Evolutionary conservation across 2,888 invertebrate species (phyloP).

Genomic region (Cacoxenus indagator): DNA sequence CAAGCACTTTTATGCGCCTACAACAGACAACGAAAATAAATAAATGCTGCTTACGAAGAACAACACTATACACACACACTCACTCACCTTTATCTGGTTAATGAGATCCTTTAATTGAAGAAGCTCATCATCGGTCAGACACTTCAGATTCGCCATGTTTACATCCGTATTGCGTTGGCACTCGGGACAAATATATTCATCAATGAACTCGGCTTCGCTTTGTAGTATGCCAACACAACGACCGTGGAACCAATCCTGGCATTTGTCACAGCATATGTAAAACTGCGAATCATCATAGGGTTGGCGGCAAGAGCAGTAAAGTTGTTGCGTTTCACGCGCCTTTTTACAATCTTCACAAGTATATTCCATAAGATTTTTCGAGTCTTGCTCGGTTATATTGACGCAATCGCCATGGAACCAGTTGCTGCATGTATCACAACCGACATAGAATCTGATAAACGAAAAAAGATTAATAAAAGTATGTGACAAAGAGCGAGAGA

Average conservation of each 20-base stretch:
- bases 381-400: conserved; percentile 91
- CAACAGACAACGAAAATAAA: conserved; percentile 27
- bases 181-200: conserved; percentile 96
- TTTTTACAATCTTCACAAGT: conserved; percentile 88
- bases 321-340: conserved; percentile 88
- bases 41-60: too few relatives aligned
- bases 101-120: conserved; percentile 87
- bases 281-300: conserved; percentile 98
- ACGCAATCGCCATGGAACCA: conserved; percentile 99
- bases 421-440: conserved; percentile 96
- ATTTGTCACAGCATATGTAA: conserved; percentile 98
- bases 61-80: too few relatives aligned
- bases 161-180: conserved; percentile 92
- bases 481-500: too few relatives aligned
- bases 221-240: conserved; percentile 95
- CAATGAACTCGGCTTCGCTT: conserved; percentile 94
- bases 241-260: conserved; percentile 99
- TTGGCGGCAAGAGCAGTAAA: conserved; percentile 95
- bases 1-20: conserved; percentile 95
- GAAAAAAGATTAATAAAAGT: background rate
- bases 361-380: conserved; percentile 90
- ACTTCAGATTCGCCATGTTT: conserved; percentile 92
- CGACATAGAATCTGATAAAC: conserved; percentile 88
- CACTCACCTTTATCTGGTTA: conserved; percentile 85
- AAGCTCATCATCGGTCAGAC: conserved; percentile 83